These are phyloP conservation scores for Ophion slaviceki DNA, from an alignment of 2,888 invertebrate genomes.

Conservation along the genomic window DNA sequence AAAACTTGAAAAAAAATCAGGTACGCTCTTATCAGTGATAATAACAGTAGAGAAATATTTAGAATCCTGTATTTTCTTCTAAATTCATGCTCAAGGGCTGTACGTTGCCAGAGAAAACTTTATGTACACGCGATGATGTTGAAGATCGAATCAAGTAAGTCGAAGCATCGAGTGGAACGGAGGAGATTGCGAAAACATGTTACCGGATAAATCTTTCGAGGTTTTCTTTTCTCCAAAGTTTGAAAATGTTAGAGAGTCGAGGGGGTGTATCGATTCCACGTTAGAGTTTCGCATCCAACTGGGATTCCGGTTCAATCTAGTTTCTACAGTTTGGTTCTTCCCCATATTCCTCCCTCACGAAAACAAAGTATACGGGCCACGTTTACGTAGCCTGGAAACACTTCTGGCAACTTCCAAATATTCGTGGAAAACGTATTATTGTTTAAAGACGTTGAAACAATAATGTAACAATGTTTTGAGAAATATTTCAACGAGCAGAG, in stretches of 20 bases:
- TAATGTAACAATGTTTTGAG: background rate
- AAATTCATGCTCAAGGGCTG: background rate
- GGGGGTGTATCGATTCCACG: background rate
- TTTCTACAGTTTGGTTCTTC: background rate
- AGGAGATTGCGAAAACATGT: constrained; percentile 28
- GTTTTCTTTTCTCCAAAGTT: constrained; percentile 19
- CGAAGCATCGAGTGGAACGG: background rate
- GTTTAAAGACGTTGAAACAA: background rate
- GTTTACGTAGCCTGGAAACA: background rate
- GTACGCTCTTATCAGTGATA: background rate
- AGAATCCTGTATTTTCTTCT: background rate
- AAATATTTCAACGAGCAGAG: background rate
- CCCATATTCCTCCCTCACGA: background rate
- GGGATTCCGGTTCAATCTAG: constrained; percentile 4
- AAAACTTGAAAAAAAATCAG: background rate
- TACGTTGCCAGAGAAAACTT: background rate
- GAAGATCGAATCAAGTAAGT: constrained; percentile 8
- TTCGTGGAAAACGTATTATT: background rate
- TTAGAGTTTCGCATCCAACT: constrained; percentile 29
- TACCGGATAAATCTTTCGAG: constrained; percentile 34
- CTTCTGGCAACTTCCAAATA: background rate
- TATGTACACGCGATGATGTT: background rate
- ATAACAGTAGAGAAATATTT: background rate
- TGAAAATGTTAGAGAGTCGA: constrained; percentile 3
- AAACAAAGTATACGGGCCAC: background rate